phyloP scores from a whole-genome alignment of 2,113 vertebrate genomes.

The Lepus timidus region DNA sequence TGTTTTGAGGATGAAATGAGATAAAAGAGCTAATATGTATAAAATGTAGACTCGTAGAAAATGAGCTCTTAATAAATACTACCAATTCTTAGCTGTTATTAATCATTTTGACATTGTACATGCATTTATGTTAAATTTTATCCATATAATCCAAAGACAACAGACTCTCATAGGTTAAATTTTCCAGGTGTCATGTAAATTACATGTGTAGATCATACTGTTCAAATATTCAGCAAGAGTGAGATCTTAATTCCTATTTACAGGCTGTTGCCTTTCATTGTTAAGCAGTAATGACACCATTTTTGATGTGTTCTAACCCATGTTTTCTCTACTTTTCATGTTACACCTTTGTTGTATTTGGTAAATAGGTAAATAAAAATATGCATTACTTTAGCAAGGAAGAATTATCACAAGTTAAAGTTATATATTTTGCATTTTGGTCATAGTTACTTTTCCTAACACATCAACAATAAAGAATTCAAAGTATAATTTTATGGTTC shows the following conservation, averaged over 20 bases:
- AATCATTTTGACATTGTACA: not conserved
- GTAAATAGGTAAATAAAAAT: constrained; percentile 6
- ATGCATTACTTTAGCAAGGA: not conserved
- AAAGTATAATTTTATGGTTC: constrained; percentile 4
- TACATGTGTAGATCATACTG: not conserved
- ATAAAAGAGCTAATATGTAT: not conserved
- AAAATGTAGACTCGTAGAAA: not conserved
- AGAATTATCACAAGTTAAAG: constrained; percentile 31
- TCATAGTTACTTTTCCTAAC: constrained; percentile 10
- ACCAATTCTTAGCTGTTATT: not conserved
- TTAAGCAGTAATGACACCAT: not conserved
- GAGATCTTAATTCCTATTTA: not conserved
- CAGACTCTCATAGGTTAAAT: not conserved
- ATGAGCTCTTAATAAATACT: not conserved
- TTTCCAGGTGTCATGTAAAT: not conserved
- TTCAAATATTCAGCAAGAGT: not conserved
- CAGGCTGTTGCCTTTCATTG: not conserved
- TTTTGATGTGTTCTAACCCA: not conserved
- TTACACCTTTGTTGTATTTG: not conserved
- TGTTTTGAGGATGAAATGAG: not conserved
- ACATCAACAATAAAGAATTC: constrained; percentile 20
- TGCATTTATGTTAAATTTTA: not conserved
- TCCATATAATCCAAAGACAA: not conserved
- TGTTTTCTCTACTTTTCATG: not conserved
- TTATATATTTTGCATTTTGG: not conserved